Base-by-base conservation (phyloP, 2,888 invertebrate genomes). In the Brachypalpus laphriformis region DNA sequence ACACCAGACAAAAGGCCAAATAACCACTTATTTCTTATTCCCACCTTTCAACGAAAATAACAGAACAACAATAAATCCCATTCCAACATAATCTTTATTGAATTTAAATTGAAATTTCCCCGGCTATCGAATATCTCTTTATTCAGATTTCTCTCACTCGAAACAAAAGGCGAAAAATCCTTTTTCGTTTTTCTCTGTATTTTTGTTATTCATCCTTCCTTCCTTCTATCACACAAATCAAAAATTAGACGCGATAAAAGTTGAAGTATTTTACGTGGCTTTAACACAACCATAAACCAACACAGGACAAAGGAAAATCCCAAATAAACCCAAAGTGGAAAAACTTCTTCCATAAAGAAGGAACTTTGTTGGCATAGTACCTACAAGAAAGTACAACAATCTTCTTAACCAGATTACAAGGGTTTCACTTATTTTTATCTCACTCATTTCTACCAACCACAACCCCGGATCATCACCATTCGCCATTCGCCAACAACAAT, bases 401-500 rank as follows among this genome's bases (percentile, higher is more conserved):
- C 78, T 74, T 72, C 71, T 78, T 72, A 82, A 78, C 72, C 51
- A 78, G 78, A 82, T 82, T 77, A 82, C 82, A 82, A 77, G 82
- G 77, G 82, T 72, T 65, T 82, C 65, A 66, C 71, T 82, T 82
- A 78, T 72, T 66, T 82, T 82, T 70, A 82, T 76, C 76, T 63
- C 54, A 37, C 57, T 76, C 54, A 42, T 31, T 56, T 75, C 20
- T 51, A 47, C 61, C 59, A 25, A 25, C 2, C 25, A 25, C n/a
- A 3, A 1, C 42, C 22, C 16, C 14, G 3, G 9, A 8, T n/a
- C 4, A 14, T 2, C 45, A 16, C 22, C n/a, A 28, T 4, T 4
- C 28, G 1, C 34, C 34, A 11, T 6, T 8, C 25, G 25, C n/a
- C n/a, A 56, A 34, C 49, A 40, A 45, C 47, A 78, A 18, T 22